These are phyloP conservation scores for Gobionotothen gibberifrons DNA, from an alignment of 2,797 vertebrate species.

Conservation along the genomic window DNA sequence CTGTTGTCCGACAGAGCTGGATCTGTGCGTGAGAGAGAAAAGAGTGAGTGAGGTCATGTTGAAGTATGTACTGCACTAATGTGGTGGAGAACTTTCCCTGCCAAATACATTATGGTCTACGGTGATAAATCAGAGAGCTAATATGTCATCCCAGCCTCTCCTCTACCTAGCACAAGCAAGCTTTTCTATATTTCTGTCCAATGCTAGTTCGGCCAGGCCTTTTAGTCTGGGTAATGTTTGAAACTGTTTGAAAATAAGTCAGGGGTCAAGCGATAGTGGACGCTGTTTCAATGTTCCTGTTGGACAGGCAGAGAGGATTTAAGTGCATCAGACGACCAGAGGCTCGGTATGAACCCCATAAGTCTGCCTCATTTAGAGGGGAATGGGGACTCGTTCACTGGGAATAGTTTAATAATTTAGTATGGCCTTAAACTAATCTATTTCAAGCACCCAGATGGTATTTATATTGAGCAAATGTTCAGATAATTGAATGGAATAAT, in stretches of 20 bases:
- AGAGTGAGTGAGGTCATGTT: constrained; percentile 53
- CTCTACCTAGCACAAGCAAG: constrained; percentile 3
- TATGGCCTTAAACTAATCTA: constrained; percentile 85
- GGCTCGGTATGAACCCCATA: constrained; percentile 72
- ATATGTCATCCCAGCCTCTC: constrained; percentile 25
- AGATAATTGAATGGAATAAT: constrained; percentile 85
- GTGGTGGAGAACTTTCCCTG: constrained; percentile 27
- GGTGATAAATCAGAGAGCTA: constrained; percentile 37
- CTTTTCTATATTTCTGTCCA: constrained; percentile 12
- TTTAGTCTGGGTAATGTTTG: constrained; percentile 55
- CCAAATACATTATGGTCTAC: constrained; percentile 52
- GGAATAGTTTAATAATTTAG: constrained; percentile 85
- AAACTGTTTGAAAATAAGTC: constrained; percentile 53
- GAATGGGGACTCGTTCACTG: constrained; percentile 80
- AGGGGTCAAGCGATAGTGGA: constrained; percentile 60
- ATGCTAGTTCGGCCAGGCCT: constrained; percentile 38
- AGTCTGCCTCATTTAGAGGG: constrained; percentile 79
- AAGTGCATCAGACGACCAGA: constrained; percentile 59
- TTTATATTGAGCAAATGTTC: constrained; percentile 85
- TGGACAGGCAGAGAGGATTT: constrained; percentile 57
- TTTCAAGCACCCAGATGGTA: constrained; percentile 84
- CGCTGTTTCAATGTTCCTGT: constrained; percentile 51
- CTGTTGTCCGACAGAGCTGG: constrained; percentile 50
- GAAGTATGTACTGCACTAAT: constrained; percentile 45
- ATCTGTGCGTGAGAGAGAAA: constrained; percentile 15